These are phyloP conservation scores for Drosophila paracracens DNA, from an alignment of 2,888 invertebrate species.

Conservation along the genomic window DNA sequence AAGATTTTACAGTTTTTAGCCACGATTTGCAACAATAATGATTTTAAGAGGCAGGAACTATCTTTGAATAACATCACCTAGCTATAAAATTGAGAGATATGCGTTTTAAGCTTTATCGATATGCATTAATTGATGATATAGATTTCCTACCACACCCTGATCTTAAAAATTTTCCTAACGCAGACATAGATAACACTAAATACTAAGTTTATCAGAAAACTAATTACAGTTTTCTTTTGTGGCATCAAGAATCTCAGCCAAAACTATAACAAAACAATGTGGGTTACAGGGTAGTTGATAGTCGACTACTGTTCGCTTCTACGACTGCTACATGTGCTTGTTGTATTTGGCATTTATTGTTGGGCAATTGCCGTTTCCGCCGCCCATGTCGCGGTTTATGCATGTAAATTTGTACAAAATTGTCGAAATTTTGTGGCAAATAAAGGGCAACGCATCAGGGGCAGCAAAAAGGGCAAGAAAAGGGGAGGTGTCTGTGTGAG, in stretches of 20 bases:
- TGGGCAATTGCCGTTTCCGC: conserved; percentile 78
- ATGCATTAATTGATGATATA: background rate
- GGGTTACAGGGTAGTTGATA: background rate
- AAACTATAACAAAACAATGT: background rate
- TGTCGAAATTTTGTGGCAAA: conserved; percentile 81
- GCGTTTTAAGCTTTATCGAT: background rate
- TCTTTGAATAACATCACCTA: too few species aligned
- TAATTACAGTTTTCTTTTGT: background rate
- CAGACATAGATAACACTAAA: background rate
- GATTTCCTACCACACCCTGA: background rate
- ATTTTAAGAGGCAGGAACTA: too few species aligned
- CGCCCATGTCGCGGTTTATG: conserved; percentile 72
- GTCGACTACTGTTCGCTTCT: background rate
- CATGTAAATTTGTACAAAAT: conserved; percentile 81
- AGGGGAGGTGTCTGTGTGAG: conserved; percentile 21
- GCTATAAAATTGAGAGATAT: background rate
- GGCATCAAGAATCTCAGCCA: background rate
- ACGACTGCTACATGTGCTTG: conserved; percentile 8
- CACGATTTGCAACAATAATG: background rate
- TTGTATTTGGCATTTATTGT: conserved; percentile 66
- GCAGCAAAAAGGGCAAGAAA: conserved; percentile 7
- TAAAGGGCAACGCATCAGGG: conserved; percentile 55
- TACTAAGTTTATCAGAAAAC: background rate
- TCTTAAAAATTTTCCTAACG: background rate
- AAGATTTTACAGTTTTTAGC: background rate